Base-by-base conservation (phyloP, 2,113 vertebrate genomes). In the Corythoichthys intestinalis region DNA sequence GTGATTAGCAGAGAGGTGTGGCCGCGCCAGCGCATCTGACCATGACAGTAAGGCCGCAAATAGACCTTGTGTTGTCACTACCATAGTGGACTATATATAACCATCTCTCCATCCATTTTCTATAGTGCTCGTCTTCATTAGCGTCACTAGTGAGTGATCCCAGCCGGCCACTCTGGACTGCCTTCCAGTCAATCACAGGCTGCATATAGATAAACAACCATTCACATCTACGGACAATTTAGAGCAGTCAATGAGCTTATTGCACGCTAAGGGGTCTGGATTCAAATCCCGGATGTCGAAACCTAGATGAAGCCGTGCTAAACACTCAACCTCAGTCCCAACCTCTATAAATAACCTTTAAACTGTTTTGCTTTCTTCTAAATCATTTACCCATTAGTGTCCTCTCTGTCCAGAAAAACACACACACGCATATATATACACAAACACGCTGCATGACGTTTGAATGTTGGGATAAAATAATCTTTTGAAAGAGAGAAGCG, bases 21-120 rank as follows among this genome's bases (percentile, higher is more conserved):
- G 39, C 78, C 73, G 65, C 28, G 47, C 56, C 52, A 39, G 66
- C 7, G 67, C 63, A 70, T n/a, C 54, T 73, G 63, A 70, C 65
- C 62, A 58, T 60, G 37, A 65, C 62, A 68, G 62, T 17, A 0
- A 14, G 53, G 41, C 49, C 53, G 13, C 64, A 77, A 65, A 73
- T 53, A 75, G 37, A 74, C 35, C 7, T 56, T 53, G 41, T 48
- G 17, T 56, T 54, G 63, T 70, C 59, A 49, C 9, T n/a, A 4
- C 58, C 54, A 11, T 53, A 61, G 34, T 47, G 7, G 10, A 56
- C 54, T 63, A 46, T 17, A 54, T 54, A 47, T 64, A 56, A 64
- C 48, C 38, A 4, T 28, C 17, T n/a, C 3, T 39, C 58, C 58
- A 39, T 56, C 28, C 54, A 56, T 56, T 34, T 20, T 54, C 52